Conservation (phyloP, 2,888 invertebrate genomes). For the Drosophila nr. medialis region DNA sequence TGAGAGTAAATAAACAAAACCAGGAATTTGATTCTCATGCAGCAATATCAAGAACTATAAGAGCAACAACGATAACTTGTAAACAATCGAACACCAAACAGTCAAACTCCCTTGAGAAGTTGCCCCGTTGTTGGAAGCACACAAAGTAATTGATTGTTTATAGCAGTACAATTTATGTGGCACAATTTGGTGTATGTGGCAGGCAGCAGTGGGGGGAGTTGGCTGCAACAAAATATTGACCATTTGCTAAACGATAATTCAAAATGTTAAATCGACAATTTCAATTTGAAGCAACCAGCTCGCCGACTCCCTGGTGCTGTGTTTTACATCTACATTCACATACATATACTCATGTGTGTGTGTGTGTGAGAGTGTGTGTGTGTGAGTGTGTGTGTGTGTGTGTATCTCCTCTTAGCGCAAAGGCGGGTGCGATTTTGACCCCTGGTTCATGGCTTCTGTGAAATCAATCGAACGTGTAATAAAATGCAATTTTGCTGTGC, state of each 20-base stretch:
- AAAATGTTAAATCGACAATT: conserved; percentile 80
- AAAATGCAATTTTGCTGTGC: conserved; percentile 73
- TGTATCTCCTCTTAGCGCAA: conserved; percentile 57
- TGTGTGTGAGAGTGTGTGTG: conserved; percentile 3
- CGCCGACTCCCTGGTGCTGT: conserved; percentile 27
- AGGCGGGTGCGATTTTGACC: conserved; percentile 54
- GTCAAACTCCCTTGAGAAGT: conserved; percentile 42
- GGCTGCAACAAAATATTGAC: conserved; percentile 67
- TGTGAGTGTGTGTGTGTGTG: conserved; percentile 3
- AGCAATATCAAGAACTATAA: conserved; percentile 29
- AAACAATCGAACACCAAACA: conserved; percentile 42
- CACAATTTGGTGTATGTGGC: conserved; percentile 55
- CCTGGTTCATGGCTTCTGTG: conserved; percentile 33
- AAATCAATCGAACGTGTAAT: conserved; percentile 79
- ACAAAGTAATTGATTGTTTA: conserved; percentile 81
- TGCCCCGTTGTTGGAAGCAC: conserved; percentile 41
- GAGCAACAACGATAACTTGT: conserved; percentile 42
- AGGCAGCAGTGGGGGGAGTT: conserved; percentile 23
- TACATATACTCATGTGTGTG: conserved; percentile 20
- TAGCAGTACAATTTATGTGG: conserved; percentile 75
- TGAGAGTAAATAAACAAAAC: conserved; percentile 5
- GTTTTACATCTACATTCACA: conserved; percentile 28
- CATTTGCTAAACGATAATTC: conserved; percentile 80
- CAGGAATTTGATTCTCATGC: conserved; percentile 10
- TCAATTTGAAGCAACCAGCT: conserved; percentile 65